Evolutionary conservation across 1,140 invertebrate species (phyloP).

Genomic region (Halyomorpha halys): DNA sequence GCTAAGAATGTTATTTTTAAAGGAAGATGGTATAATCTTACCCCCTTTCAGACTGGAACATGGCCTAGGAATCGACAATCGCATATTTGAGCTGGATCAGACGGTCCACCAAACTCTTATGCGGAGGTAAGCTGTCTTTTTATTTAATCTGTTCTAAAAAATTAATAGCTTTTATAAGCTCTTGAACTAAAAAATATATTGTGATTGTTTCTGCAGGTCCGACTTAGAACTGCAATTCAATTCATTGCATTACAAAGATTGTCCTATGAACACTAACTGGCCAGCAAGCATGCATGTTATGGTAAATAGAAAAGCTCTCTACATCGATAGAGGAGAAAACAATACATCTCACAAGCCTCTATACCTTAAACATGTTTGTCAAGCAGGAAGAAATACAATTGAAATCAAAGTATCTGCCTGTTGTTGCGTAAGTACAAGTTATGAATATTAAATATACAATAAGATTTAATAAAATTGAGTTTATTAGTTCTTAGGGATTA

Average conservation of each 20-base stretch:
- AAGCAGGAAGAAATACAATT: conserved; percentile 86
- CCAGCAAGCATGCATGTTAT: conserved; percentile 83
- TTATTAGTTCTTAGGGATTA: not conserved
- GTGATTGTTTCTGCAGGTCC: conserved; percentile 43
- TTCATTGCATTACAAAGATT: conserved; percentile 93
- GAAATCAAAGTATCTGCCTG: conserved; percentile 93
- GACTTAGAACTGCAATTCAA: conserved; percentile 82
- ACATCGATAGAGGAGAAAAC: conserved; percentile 85
- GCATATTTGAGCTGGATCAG: conserved; percentile 90
- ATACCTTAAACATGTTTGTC: conserved; percentile 91
- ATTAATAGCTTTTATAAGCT: too few relatives aligned
- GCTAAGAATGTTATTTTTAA: conserved; percentile 87
- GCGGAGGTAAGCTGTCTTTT: conserved; percentile 65
- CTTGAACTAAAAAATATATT: not conserved
- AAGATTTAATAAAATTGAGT: too few relatives aligned
- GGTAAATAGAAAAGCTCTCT: conserved; percentile 79
- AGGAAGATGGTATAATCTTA: conserved; percentile 87
- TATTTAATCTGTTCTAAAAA: too few relatives aligned
- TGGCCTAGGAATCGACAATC: conserved; percentile 91
- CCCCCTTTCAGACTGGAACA: conserved; percentile 91
- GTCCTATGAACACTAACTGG: conserved; percentile 95
- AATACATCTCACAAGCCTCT: conserved; percentile 90
- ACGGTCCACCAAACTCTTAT: conserved; percentile 90
- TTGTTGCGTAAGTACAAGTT: conserved; percentile 78
- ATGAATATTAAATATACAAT: not conserved